Conservation (phyloP, 2,113 vertebrate genomes). For the Plecturocebus donacophilus region DNA sequence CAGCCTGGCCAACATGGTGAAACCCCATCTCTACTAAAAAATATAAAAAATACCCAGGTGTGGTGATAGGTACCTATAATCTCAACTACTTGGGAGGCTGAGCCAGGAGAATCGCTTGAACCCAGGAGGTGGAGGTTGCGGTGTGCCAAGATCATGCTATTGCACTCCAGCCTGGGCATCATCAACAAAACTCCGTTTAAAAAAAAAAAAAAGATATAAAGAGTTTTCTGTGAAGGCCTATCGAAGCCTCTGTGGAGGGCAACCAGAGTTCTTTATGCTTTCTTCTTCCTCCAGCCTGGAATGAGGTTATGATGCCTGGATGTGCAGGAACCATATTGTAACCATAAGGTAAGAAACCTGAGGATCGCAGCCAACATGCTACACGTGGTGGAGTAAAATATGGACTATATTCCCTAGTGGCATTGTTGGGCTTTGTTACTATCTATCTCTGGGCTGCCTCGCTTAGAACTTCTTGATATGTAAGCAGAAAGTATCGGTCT, state of each 20-base stretch:
- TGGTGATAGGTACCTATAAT: no score
- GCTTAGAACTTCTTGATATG: not conserved
- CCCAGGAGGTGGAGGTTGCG: no score
- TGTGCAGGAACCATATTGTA: not conserved
- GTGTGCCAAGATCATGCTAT: no score
- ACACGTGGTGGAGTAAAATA: not conserved
- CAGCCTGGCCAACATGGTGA: no score
- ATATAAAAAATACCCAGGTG: no score
- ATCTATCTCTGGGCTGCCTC: not conserved
- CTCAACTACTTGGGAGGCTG: no score
- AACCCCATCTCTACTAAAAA: no score
- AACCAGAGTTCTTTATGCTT: not conserved
- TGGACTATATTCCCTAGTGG: no score
- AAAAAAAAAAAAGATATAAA: not conserved
- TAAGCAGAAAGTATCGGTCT: not conserved
- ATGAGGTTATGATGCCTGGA: not conserved
- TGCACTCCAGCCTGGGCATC: no score
- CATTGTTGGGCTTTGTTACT: not conserved
- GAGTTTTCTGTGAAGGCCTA: not conserved
- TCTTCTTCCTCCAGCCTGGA: not conserved
- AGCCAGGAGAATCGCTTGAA: no score
- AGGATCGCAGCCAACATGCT: not conserved
- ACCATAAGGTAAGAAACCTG: not conserved
- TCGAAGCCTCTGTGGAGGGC: not conserved
- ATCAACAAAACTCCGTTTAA: no score